phyloP scores from a whole-genome alignment of 2,113 vertebrate genomes.

The Oreochromis aureus region DNA sequence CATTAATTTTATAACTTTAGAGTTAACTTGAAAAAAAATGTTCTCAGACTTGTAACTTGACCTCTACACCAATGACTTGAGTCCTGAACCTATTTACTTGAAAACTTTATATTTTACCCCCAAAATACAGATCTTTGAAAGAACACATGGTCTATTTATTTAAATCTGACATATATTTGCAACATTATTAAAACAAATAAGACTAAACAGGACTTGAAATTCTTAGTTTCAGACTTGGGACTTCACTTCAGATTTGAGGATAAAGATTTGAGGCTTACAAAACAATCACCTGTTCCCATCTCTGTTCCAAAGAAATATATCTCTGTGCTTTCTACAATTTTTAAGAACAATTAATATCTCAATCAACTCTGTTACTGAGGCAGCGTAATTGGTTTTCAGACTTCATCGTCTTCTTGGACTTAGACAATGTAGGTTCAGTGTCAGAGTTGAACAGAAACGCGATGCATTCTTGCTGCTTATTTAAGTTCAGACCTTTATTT shows the following conservation, averaged over 20 bases:
- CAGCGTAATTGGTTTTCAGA: background rate
- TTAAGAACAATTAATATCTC: background rate
- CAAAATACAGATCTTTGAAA: background rate
- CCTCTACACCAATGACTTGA: too few relatives aligned
- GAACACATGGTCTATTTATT: background rate
- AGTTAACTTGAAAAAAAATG: too few relatives aligned
- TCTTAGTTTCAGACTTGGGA: background rate
- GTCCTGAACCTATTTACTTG: too few relatives aligned
- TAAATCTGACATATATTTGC: background rate
- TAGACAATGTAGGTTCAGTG: background rate
- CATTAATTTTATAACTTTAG: too few relatives aligned
- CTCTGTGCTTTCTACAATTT: rapidly evolving
- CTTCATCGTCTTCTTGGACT: rapidly evolving
- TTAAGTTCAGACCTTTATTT: background rate
- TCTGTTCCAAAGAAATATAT: background rate
- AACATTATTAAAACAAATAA: background rate
- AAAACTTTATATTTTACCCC: too few relatives aligned
- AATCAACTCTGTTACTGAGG: background rate
- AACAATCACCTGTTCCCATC: background rate
- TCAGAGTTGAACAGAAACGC: background rate
- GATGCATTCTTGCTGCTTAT: background rate
- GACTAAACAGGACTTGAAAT: too few relatives aligned
- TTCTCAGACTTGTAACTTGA: too few relatives aligned
- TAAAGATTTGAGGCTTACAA: background rate
- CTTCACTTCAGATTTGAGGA: rapidly evolving